Evolutionary conservation across 2,888 invertebrate genomes (phyloP).

Genomic region (Mimachlamys varia): DNA sequence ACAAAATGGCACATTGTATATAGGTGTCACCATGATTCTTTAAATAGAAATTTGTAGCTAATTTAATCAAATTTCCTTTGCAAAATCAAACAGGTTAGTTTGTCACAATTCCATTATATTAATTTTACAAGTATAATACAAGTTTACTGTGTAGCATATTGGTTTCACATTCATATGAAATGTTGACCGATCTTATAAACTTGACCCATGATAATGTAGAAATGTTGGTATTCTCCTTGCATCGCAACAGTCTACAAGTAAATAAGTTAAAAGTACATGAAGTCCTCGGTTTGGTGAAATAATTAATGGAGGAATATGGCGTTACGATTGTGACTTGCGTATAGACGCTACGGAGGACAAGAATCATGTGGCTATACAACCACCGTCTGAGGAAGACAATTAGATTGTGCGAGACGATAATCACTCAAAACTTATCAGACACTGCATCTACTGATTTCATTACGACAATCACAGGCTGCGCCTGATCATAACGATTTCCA

Average conservation of each 20-base stretch:
- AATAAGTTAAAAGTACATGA: not conserved
- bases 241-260: not conserved
- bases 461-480: not conserved
- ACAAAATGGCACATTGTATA: not conserved
- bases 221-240: not conserved
- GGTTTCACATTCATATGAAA: too few species aligned
- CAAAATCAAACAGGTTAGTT: too few species aligned
- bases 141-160: too few species aligned
- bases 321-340: not conserved
- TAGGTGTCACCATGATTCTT: too few species aligned
- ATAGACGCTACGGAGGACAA: not conserved
- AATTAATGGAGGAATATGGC: not conserved
- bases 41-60: too few species aligned
- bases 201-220: too few species aligned
- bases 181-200: too few species aligned
- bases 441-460: not conserved
- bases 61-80: too few species aligned
- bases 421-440: not conserved
- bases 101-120: too few species aligned
- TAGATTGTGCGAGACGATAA: slow-evolving; percentile 9
- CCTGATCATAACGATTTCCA: not conserved
- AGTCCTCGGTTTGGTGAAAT: not conserved
- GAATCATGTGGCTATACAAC: not conserved
- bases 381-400: not conserved
- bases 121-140: too few species aligned